phyloP scores from a whole-genome alignment of 2,888 invertebrate species.

The Lagria hirta region DNA sequence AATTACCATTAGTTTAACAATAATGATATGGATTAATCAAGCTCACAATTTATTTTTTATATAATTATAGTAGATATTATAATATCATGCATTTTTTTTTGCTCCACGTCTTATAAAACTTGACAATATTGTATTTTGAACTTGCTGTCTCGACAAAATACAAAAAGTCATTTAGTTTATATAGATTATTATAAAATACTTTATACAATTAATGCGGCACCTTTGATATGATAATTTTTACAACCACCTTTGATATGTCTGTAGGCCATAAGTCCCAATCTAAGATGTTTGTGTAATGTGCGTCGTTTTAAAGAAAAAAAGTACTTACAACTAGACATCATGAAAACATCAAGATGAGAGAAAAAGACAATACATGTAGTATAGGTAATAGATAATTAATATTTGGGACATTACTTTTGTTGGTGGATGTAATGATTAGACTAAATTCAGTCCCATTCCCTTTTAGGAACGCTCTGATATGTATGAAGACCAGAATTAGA shows the following conservation, averaged over 20 bases:
- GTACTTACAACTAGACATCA: slow-evolving; percentile 25
- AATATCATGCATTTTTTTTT: slow-evolving; percentile 38
- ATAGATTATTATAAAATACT: slow-evolving; percentile 21
- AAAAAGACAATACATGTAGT: too few species aligned
- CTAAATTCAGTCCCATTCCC: slow-evolving; percentile 31
- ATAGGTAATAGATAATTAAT: slow-evolving; percentile 30
- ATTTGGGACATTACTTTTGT: slow-evolving; percentile 39
- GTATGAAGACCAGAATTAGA: slow-evolving; percentile 31
- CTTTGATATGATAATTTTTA: slow-evolving; percentile 42
- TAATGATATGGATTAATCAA: slow-evolving; percentile 47
- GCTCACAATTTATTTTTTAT: slow-evolving; percentile 41
- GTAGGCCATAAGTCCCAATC: slow-evolving; percentile 43
- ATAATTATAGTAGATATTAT: slow-evolving; percentile 13
- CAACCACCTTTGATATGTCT: slow-evolving; percentile 49
- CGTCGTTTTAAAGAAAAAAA: slow-evolving; percentile 26
- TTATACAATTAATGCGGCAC: slow-evolving; percentile 49
- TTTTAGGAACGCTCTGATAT: slow-evolving; percentile 43
- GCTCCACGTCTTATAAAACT: slow-evolving; percentile 28
- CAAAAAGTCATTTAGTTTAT: slow-evolving; percentile 18
- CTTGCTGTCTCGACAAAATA: slow-evolving; percentile 43
- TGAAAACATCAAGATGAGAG: slow-evolving; percentile 40
- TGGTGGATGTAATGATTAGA: slow-evolving; percentile 36
- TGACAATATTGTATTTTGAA: slow-evolving; percentile 24
- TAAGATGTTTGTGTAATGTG: slow-evolving; percentile 33
- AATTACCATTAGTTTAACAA: slow-evolving; percentile 30